Percentiles rank a stretch among this genome's conserved stretches.
Evolutionary conservation across 2,113 vertebrate genomes (phyloP).

Genomic region (Equus przewalskii): DNA sequence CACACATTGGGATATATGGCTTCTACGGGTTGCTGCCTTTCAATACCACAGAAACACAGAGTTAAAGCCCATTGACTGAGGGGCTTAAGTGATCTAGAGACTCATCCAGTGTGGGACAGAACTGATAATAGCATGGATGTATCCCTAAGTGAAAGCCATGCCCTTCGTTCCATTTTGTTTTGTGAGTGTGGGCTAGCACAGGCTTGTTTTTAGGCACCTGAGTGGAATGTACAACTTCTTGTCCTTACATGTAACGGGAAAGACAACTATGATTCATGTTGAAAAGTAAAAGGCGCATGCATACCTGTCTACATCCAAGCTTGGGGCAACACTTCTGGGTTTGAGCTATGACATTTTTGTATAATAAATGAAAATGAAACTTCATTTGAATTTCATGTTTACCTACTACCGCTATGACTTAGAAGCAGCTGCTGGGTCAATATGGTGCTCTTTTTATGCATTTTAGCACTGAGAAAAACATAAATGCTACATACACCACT

Average conservation of each 20-base stretch:
- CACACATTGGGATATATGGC: not conserved
- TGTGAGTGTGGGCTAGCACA: slow-evolving; percentile 4
- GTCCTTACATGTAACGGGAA: slow-evolving; percentile 49
- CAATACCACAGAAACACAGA: not conserved
- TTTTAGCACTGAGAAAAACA: slow-evolving; percentile 65
- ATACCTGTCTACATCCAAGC: slow-evolving; percentile 35
- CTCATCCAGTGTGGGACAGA: not conserved
- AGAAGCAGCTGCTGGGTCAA: slow-evolving; percentile 78
- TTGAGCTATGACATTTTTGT: slow-evolving; percentile 64
- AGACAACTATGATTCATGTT: slow-evolving; percentile 62
- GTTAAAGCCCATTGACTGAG: not conserved
- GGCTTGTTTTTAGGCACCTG: slow-evolving; percentile 51
- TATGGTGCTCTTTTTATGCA: slow-evolving; percentile 65
- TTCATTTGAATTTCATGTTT: slow-evolving; percentile 73
- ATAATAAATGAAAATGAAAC: slow-evolving; percentile 70
- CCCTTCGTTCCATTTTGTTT: slow-evolving; percentile 31
- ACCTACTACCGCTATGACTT: slow-evolving; percentile 73
- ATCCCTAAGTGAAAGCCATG: not conserved
- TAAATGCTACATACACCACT: slow-evolving; percentile 41
- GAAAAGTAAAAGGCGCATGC: slow-evolving; percentile 33
- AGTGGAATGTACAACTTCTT: slow-evolving; percentile 59
- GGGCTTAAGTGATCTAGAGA: not conserved
- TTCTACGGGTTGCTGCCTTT: not conserved
- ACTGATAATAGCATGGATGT: not conserved
- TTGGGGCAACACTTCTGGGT: slow-evolving; percentile 57